Evolutionary conservation across 2,113 vertebrate genomes (phyloP), one percentile per base, ranked within the genome.

Genomic region (Talpa occidentalis): DNA sequence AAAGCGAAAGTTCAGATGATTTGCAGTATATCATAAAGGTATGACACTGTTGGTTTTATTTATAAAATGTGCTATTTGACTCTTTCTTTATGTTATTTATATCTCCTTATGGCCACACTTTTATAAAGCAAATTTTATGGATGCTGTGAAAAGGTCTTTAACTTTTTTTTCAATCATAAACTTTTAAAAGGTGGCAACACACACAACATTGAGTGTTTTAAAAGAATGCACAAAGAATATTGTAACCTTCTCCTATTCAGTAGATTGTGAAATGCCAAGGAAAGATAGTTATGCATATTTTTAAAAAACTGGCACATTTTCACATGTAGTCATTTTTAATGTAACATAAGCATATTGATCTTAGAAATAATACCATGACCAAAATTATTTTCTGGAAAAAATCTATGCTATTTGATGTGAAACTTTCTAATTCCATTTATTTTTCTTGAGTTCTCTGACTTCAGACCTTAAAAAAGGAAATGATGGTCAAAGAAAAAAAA

Each of bases 41-140:
- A 42, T 52, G 56, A 70, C 74, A 64, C 17, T 84, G 2, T 77
- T 95, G 37, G 28, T 52, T 90, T 66, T 69, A 21, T 84, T 80
- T 81, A 90, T 73, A 82, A 92, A 81, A 88, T n/a, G 8, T 64
- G 44, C 6, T 28, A 54, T 69, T 92, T 89, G 37, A 24, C 49
- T 85, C 72, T 92, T 74, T 40, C 44, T 91, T 84, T 78, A 77
- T 59, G 15, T 4, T 84, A 90, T 85, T 93, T 92, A 90, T 84
- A 73, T 87, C 11, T 77, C 52, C 19, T 35, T 64, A 82, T 84
- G 15, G 32, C 22, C 12, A 84, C 1, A 70, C 3, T 78, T 81
- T 77, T 90, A 93, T 95, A 85, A 79, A 42, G 21, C n/a, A 62
- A 78, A 85, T 93, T 93, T 88, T 88, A 81, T 85, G 35, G 79